Evolutionary conservation across 2,797 vertebrate species (phyloP), one percentile per base, ranked within the genome.

Genomic region (Anas bernieri): DNA sequence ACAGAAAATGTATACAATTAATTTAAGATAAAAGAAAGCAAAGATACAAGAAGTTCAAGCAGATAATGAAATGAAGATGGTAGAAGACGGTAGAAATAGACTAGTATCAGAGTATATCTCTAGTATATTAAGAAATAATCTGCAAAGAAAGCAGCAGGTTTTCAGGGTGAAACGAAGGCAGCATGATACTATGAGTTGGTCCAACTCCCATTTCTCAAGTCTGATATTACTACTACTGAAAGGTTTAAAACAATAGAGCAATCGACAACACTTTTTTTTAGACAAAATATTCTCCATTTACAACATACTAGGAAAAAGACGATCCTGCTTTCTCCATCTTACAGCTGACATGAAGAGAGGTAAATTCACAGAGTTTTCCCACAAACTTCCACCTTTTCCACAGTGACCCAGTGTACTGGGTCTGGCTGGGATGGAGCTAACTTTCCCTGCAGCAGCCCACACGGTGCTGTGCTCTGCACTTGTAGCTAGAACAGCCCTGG

Each of bases 21-120:
- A 92, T 92, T 96, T 90, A 92, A 94, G 74, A 92, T 48, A 86
- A 86, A 78, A 45, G 48, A 77, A 83, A 77, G 94, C 61, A 96
- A 94, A 83, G 55, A 92, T 88, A 90, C 58, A 87, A 90, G 86
- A 90, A 89, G 59, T 56, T 12, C 77, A 93, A 96, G 70, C 87
- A 95, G 91, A 94, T 89, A 95, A 93, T 45, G 33, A 94, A 94
- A 95, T 81, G 25, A 88, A 80, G 74, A 84, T 76, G 17, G 74
- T 56, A 83, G 43, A 92, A 59, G 20, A 66, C 56, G 15, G 56
- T 28, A 92, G 31, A 84, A 94, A 93, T 66, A 90, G 18, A 3
- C 46, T 95, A 82, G 74, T 89, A 83, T 82, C 43, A 93, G 73
- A 83, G 56, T 90, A 86, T 64, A 66, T 33, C 25, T 48, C 52